phyloP scores from a whole-genome alignment of 2,797 vertebrate genomes.

The Sternotherus odoratus region DNA sequence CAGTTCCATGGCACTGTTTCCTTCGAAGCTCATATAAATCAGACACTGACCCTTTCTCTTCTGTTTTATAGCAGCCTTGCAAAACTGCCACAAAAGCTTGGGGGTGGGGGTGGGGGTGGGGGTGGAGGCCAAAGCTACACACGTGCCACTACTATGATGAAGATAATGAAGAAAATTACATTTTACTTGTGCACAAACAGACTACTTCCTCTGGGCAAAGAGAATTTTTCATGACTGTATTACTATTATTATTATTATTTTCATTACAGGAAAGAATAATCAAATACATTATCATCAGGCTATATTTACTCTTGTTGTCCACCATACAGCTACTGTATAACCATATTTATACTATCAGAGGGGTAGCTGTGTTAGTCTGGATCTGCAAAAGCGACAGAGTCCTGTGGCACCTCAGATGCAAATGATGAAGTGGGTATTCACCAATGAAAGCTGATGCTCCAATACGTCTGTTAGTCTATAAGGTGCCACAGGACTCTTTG shows the following conservation, averaged over 20 bases:
- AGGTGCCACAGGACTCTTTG: too few species aligned
- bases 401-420: too few species aligned
- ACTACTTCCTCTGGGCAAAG: background rate
- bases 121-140: background rate
- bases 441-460: too few species aligned
- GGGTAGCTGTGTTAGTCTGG: too few species aligned
- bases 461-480: too few species aligned
- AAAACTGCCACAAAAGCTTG: background rate
- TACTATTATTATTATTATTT: constrained; percentile 65
- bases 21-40: constrained; percentile 15
- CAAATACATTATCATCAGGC: constrained; percentile 43
- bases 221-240: background rate
- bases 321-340: background rate
- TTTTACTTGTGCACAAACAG: background rate
- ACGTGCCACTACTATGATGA: background rate
- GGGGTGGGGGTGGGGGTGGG: background rate
- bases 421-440: too few species aligned
- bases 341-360: background rate
- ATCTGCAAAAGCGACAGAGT: too few species aligned
- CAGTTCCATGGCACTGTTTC: constrained; percentile 16
- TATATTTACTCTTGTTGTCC: background rate
- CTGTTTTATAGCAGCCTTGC: background rate
- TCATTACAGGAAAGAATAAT: constrained; percentile 65
- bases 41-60: constrained; percentile 37
- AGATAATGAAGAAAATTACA: background rate